Base-by-base conservation (phyloP, 2,113 vertebrate species). In the Petrocephalus zakoni region DNA sequence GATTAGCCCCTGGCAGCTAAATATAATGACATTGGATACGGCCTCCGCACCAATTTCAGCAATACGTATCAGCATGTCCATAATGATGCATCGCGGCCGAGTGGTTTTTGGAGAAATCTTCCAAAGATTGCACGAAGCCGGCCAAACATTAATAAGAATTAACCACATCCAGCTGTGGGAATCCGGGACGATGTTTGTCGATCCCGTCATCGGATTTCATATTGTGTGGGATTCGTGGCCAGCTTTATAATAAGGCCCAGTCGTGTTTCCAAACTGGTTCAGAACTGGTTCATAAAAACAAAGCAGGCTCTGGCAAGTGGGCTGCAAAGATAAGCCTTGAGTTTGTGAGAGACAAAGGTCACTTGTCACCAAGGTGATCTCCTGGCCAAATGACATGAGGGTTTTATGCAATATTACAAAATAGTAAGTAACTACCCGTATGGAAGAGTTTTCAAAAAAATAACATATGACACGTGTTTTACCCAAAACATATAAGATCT, bases 201-300 rank as follows among this genome's bases (percentile, higher is more conserved):
- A 88, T 53, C 90, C 56, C 37, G 25, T 64, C 75, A 83, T 88
- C 19, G n/a, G 72, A 42, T 90, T 91, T 88, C 87, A 72, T 72
- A n/a, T 49, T 22, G 51, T 51, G 81, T 49, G 34, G 56, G 21
- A 42, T 87, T 52, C 11, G 34, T 29, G 19, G 90, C 91, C 90
- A 91, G 90, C 53, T 89, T 29, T 85, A 88, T 90, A 90, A 93
- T 90, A 90, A 91, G 90, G 91, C 91, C 91, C 90, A 92, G 91
- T 93, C 89, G 88, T 88, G 87, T 90, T 90, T 92, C 90, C 78
- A 29, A 89, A 91, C 89, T 86, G 47, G 82, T 61, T 88, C 53
- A 84, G 90, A 90, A 85, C 90, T 46, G 75, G 72, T 19, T 15
- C 17, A 13, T 78, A 34, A 8, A 42, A 19, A n/a, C 17, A 29